phyloP scores from a whole-genome alignment of 2,888 invertebrate genomes.

The Eucriotettix oculatus region DNA sequence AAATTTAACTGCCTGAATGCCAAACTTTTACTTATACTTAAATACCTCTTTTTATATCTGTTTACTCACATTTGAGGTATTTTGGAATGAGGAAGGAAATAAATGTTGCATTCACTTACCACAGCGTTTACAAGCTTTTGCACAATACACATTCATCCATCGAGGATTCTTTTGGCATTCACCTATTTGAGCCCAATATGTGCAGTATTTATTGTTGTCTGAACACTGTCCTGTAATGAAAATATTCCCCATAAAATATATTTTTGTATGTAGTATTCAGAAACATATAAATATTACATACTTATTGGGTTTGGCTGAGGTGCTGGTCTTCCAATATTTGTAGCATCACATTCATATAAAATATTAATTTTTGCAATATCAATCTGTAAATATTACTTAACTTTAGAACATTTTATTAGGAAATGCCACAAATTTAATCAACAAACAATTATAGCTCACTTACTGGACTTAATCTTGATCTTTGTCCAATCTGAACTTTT shows the following conservation, averaged over 20 bases:
- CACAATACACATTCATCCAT: constrained; percentile 21
- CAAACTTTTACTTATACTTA: no score
- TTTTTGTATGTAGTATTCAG: no score
- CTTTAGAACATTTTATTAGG: background rate
- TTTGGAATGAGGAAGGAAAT: no score
- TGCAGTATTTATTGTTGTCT: constrained; percentile 17
- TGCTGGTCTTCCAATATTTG: no score
- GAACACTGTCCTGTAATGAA: no score
- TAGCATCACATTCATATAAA: constrained; percentile 5
- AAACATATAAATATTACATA: no score
- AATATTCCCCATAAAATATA: no score
- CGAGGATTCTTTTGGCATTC: constrained; percentile 19
- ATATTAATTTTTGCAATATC: constrained; percentile 7
- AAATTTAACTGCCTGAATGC: no score
- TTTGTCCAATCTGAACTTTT: constrained; percentile 21
- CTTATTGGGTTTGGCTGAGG: no score
- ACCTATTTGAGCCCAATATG: constrained; percentile 18
- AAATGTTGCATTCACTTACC: constrained; percentile 6
- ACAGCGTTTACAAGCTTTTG: constrained; percentile 19
- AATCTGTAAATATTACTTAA: constrained; percentile 3
- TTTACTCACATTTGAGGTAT: no score
- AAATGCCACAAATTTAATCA: background rate
- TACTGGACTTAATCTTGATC: constrained; percentile 21
- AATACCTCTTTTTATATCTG: no score
- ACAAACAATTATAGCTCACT: background rate